These are phyloP conservation scores for Phytoseiulus persimilis DNA, from an alignment of 2,888 invertebrate genomes.

Conservation along the genomic window DNA sequence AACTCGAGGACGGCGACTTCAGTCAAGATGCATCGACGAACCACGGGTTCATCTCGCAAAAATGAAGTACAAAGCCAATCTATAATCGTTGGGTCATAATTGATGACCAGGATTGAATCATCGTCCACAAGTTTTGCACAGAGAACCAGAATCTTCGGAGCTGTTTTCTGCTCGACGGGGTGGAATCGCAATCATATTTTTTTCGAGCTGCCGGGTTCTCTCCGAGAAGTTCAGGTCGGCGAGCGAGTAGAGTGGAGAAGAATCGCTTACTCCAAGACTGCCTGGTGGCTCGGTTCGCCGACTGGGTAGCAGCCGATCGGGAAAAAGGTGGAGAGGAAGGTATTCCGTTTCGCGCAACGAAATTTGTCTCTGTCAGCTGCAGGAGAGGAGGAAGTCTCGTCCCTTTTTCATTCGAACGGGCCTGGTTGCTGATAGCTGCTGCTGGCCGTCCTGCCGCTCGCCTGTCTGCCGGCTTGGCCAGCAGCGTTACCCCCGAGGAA, in stretches of 20 bases:
- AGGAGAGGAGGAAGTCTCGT: not conserved
- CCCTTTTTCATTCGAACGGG: not conserved
- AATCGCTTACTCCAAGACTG: not conserved
- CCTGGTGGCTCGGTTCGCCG: not conserved
- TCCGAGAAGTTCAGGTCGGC: not conserved
- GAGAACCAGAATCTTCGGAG: not conserved
- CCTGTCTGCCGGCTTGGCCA: not conserved
- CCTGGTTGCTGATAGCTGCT: not conserved
- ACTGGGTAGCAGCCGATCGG: not conserved
- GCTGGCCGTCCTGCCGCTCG: not conserved
- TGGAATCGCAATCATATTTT: not conserved
- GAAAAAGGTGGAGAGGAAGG: not conserved
- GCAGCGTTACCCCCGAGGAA: not conserved
- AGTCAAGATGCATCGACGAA: too few species aligned
- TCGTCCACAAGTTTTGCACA: not conserved
- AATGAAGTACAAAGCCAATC: not conserved
- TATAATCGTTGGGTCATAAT: not conserved
- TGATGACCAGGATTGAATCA: not conserved
- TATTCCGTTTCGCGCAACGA: not conserved
- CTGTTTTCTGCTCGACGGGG: not conserved
- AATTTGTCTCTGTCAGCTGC: conserved; percentile 5
- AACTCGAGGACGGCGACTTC: too few species aligned
- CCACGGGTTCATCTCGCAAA: not conserved
- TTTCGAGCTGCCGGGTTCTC: not conserved
- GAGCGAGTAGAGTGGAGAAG: not conserved